These are phyloP conservation scores for Urocynchramus pylzowi DNA, from an alignment of 2,113 vertebrate genomes.

Conservation along the genomic window DNA sequence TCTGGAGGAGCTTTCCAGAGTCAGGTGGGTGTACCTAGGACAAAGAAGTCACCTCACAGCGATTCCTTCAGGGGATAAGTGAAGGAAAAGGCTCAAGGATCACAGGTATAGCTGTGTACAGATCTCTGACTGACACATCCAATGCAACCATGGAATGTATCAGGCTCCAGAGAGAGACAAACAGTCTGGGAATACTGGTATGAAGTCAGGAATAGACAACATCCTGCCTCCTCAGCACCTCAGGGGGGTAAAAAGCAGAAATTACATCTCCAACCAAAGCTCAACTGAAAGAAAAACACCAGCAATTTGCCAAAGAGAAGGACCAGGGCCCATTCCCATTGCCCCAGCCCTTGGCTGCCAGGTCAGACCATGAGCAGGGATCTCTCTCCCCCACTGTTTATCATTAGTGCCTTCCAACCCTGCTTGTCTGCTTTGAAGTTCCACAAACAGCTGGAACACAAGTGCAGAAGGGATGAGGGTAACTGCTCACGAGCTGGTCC, in stretches of 20 bases:
- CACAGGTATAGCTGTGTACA: background rate
- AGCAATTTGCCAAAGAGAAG: background rate
- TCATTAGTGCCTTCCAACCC: background rate
- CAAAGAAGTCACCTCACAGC: background rate
- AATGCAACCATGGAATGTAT: background rate
- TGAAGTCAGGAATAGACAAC: background rate
- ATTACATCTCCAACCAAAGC: background rate
- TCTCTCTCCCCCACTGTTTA: background rate
- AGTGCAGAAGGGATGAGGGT: background rate
- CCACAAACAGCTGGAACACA: background rate
- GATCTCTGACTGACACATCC: background rate
- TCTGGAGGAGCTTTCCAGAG: background rate
- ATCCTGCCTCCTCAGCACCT: background rate
- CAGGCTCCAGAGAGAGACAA: background rate
- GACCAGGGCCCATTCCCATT: background rate
- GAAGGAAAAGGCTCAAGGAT: background rate
- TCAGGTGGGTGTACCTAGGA: background rate
- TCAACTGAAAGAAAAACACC: background rate
- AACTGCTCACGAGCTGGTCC: background rate
- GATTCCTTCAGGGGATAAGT: fast-evolving
- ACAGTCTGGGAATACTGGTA: background rate
- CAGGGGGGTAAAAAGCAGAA: background rate
- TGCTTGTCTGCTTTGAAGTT: background rate
- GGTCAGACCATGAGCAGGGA: background rate
- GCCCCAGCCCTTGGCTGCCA: background rate